Conservation (phyloP, 2,888 invertebrate genomes). For the Slavum lentiscoides region DNA sequence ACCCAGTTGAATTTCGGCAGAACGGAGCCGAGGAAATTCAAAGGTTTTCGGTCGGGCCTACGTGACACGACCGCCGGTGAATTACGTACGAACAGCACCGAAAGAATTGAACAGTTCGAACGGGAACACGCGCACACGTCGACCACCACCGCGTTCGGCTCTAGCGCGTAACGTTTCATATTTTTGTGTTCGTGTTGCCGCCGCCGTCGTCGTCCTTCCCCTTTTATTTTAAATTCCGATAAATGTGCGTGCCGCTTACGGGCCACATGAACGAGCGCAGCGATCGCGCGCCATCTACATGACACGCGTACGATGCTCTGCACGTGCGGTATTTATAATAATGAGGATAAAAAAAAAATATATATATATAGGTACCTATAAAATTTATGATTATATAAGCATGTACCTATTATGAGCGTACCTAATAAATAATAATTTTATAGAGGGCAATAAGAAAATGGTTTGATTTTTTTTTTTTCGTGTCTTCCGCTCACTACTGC, state of each 20-base stretch:
- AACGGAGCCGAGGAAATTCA: background rate
- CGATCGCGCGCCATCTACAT: background rate
- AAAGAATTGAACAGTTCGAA: background rate
- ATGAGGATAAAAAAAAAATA: no score
- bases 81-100: background rate
- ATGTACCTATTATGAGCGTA: no score
- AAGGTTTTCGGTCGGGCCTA: background rate
- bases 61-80: no score
- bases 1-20: background rate
- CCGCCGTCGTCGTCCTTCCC: background rate
- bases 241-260: background rate
- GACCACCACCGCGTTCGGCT: background rate
- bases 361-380: no score
- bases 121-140: background rate
- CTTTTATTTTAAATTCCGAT: constrained; percentile 19
- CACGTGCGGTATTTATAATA: no score
- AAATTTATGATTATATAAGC: no score
- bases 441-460: no score
- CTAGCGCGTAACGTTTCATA: background rate
- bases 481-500: no score
- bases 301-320: background rate
- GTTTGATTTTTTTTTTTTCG: no score
- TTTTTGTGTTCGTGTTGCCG: background rate
- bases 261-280: background rate
- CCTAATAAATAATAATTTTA: no score